These are phyloP conservation scores for Pemphigus obesinymphae DNA, from an alignment of 1,140 invertebrate genomes.

Conservation along the genomic window DNA sequence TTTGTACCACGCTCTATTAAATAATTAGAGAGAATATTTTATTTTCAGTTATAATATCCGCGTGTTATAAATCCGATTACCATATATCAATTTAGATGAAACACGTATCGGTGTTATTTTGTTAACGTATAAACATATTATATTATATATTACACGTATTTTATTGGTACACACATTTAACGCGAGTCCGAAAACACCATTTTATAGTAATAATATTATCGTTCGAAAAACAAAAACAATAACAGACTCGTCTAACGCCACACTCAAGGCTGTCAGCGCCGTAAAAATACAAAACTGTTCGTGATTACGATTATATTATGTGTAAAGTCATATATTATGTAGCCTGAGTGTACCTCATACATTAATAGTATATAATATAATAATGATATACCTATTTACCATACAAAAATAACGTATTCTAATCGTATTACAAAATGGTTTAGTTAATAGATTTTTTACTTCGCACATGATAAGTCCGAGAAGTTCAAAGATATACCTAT, in stretches of 20 bases:
- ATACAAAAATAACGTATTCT: too few species aligned
- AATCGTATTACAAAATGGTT: too few species aligned
- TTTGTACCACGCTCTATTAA: too few species aligned
- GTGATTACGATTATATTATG: not conserved
- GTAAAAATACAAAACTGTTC: not conserved
- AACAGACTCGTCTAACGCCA: not conserved
- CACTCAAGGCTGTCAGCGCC: not conserved
- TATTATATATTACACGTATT: too few species aligned
- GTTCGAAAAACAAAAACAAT: not conserved
- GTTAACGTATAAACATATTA: too few species aligned
- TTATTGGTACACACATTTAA: too few species aligned
- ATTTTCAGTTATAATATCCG: not conserved
- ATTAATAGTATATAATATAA: too few species aligned
- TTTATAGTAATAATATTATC: not conserved
- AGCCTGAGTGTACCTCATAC: not conserved
- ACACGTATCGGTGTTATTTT: constrained; percentile 9
- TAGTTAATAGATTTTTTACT: too few species aligned
- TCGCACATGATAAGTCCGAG: too few species aligned
- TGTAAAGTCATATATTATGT: too few species aligned
- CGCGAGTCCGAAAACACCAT: not conserved
- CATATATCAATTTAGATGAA: not conserved
- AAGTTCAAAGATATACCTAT: too few species aligned
- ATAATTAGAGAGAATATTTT: not conserved
- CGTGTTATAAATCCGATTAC: not conserved
- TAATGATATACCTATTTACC: too few species aligned